Percentiles rank a stretch among this genome's conserved stretches.
phyloP scores from a whole-genome alignment of 1,140 invertebrate species.

The Neodiprion fabricii region DNA sequence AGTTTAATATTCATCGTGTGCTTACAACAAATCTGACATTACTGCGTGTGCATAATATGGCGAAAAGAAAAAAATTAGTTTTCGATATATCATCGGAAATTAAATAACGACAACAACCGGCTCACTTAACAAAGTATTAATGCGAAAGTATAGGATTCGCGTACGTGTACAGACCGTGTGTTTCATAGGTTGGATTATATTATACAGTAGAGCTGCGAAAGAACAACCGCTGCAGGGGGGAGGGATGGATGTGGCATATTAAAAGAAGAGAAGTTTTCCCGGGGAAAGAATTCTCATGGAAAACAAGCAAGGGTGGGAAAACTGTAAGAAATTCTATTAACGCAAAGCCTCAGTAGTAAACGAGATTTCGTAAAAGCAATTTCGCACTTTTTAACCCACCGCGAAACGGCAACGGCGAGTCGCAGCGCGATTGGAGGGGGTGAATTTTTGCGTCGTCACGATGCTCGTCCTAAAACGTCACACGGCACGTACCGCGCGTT shows the following conservation, averaged over 20 bases:
- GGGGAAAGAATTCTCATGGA: neutral
- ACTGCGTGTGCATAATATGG: too few relatives aligned
- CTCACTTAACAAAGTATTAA: too few relatives aligned
- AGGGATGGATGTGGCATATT: neutral
- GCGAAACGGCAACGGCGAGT: neutral
- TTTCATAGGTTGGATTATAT: too few relatives aligned
- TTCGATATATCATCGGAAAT: too few relatives aligned
- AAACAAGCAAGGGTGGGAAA: neutral
- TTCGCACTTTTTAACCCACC: neutral
- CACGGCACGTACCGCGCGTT: neutral
- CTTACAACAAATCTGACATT: too few relatives aligned
- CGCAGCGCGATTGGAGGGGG: neutral
- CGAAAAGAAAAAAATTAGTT: too few relatives aligned
- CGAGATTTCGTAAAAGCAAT: conserved; percentile 5
- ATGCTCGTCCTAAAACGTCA: neutral
- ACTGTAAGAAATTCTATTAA: neutral
- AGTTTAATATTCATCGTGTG: too few relatives aligned
- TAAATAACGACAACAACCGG: too few relatives aligned
- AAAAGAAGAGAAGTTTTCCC: neutral
- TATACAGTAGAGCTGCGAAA: too few relatives aligned
- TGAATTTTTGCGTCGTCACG: conserved; percentile 2
- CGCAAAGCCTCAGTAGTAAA: conserved; percentile 3
- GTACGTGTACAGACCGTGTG: too few relatives aligned
- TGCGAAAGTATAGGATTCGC: too few relatives aligned
- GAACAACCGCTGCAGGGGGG: too few relatives aligned